Evolutionary conservation across 1,140 invertebrate genomes (phyloP).

Genomic region (Ceratina australensis): DNA sequence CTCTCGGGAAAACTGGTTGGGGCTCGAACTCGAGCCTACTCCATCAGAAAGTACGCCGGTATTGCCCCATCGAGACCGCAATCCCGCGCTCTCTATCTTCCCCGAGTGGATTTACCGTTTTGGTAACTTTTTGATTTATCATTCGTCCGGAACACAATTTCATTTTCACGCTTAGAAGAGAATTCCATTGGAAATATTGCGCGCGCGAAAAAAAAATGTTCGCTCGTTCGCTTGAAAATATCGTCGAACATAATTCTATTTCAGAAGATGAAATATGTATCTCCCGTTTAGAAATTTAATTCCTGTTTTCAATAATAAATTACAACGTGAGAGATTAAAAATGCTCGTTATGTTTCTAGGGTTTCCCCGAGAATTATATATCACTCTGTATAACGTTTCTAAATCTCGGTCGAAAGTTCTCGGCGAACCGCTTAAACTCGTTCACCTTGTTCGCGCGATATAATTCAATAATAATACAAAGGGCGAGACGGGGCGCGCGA

Average conservation of each 20-base stretch:
- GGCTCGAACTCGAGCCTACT: constrained; percentile 37
- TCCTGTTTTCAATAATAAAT: no score
- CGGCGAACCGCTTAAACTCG: background rate
- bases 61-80: constrained; percentile 27
- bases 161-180: background rate
- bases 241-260: no score
- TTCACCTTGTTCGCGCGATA: background rate
- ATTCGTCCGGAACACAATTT: background rate
- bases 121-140: constrained; percentile 7
- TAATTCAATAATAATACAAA: background rate
- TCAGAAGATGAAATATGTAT: no score
- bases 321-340: no score
- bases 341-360: no score
- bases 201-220: no score
- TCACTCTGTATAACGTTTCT: no score
- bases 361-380: no score
- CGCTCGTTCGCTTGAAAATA: no score
- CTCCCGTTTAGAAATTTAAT: no score
- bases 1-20: constrained; percentile 16
- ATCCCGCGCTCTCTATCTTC: background rate
- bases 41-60: constrained; percentile 29
- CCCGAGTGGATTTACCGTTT: background rate
- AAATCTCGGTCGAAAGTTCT: no score
- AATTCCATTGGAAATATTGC: background rate
- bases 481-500: background rate